phyloP scores from a whole-genome alignment of 2,797 vertebrate genomes.

The Somateria mollissima region DNA sequence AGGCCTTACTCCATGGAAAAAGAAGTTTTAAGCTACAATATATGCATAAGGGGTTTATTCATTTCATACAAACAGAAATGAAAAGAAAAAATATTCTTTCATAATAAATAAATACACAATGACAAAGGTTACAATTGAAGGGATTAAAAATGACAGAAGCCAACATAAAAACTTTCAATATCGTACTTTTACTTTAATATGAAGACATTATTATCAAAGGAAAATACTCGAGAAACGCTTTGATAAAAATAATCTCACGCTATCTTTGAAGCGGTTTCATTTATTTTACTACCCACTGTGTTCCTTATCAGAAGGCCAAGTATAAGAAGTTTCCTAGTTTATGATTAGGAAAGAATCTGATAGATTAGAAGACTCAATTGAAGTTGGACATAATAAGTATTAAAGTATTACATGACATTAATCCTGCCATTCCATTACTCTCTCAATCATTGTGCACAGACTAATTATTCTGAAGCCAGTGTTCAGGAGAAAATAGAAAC shows the following conservation, averaged over 20 bases:
- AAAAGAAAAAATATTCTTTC: slow-evolving; percentile 71
- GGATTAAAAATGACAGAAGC: slow-evolving; percentile 83
- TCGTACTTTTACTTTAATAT: slow-evolving; percentile 85
- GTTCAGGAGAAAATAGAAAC: slow-evolving; percentile 84
- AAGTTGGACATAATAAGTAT: slow-evolving; percentile 97
- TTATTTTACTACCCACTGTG: slow-evolving; percentile 91
- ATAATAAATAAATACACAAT: slow-evolving; percentile 75
- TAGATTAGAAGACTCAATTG: slow-evolving; percentile 96
- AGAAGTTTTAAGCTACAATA: slow-evolving; percentile 68
- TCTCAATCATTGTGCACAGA: slow-evolving; percentile 87
- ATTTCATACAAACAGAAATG: slow-evolving; percentile 71
- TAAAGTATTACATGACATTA: slow-evolving; percentile 99
- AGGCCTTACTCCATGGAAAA: slow-evolving; percentile 41
- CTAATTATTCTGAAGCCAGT: slow-evolving; percentile 92
- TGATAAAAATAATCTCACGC: slow-evolving; percentile 92
- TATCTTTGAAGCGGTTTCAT: slow-evolving; percentile 93
- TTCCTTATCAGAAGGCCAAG: slow-evolving; percentile 93
- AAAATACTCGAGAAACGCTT: slow-evolving; percentile 83
- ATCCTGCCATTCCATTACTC: slow-evolving; percentile 96
- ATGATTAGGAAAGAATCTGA: slow-evolving; percentile 91
- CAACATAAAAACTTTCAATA: slow-evolving; percentile 82
- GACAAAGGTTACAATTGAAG: slow-evolving; percentile 79
- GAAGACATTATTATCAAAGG: slow-evolving; percentile 86
- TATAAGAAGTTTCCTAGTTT: slow-evolving; percentile 92
- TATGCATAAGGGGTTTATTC: slow-evolving; percentile 54